phyloP scores from a whole-genome alignment of 2,113 vertebrate species.

The Leucosticte australis region DNA sequence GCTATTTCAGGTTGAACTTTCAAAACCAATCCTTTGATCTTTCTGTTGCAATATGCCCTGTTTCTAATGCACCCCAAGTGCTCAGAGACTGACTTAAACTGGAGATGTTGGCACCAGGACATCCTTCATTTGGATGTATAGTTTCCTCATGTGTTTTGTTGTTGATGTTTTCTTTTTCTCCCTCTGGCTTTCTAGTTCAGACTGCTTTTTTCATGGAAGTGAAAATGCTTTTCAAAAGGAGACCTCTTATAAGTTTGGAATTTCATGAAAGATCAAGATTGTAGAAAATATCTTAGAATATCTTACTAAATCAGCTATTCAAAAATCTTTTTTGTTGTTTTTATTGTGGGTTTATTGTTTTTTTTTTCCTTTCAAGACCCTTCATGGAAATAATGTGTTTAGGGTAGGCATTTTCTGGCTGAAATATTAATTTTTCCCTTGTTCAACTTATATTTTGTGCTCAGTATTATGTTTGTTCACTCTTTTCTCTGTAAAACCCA shows the following conservation, averaged over 20 bases:
- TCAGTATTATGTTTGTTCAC: neutral
- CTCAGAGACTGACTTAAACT: neutral
- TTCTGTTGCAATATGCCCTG: neutral
- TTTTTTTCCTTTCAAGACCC: neutral
- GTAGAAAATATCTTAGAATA: neutral
- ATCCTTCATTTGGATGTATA: neutral
- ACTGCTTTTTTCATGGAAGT: neutral
- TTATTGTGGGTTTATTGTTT: neutral
- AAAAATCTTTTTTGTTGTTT: neutral
- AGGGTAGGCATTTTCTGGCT: neutral
- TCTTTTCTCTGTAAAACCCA: neutral
- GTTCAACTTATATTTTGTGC: neutral
- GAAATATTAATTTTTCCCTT: neutral
- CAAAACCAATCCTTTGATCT: constrained; percentile 6
- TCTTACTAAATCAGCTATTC: neutral
- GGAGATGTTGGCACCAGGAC: neutral
- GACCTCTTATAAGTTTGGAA: neutral
- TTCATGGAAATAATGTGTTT: neutral
- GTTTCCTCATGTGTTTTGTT: neutral
- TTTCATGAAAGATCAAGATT: neutral
- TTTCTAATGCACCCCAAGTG: neutral
- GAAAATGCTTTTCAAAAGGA: neutral
- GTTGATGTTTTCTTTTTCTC: neutral
- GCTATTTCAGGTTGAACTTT: neutral
- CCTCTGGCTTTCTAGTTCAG: neutral